Evolutionary conservation across 2,888 invertebrate genomes (phyloP), one percentile per base, ranked within the genome.

Genomic region (Drosophila algonquin): DNA sequence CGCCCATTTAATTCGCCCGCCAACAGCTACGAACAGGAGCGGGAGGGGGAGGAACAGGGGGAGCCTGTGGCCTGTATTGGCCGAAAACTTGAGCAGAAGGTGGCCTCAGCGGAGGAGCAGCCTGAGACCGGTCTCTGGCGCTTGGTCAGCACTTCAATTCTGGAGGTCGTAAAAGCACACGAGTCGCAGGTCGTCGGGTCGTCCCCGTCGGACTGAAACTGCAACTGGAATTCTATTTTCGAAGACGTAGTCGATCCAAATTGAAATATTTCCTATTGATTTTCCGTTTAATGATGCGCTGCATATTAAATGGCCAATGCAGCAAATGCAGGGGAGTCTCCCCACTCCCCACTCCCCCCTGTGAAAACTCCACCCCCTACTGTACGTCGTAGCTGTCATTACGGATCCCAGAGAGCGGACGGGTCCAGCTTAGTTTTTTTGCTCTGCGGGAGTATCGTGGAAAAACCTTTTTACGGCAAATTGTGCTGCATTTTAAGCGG

Each of bases 401-500:
- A 88, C 40, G 40, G 6, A 12, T 40, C 35, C 35, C 2, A 40
- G 51, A 45, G 55, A 21, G 21, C 21, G 21, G 21, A 21, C 45
- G 56, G 24, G 10, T 48, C 30, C 18, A n/a, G 3, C 21, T 21
- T 35, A 14, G n/a, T 61, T 62, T 30, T 45, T 46, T 21, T 14
- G 24, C 6, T 35, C 24, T 62, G 53, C 73, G 58, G 44, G 62
- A 18, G 53, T 18, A 59, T 48, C 56, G 60, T 71, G 75, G 59
- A 68, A 71, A 83, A 76, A 75, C 79, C 77, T 74, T 85, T 84
- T 84, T 88, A 84, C 87, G 83, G 85, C 81, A 84, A 81, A 87
- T 87, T 87, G 87, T 84, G 86, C 84, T 84, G 88, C 83, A 88
- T 88, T 84, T 84, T 82, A 79, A 84, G 79, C 84, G 84, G 88